These are phyloP conservation scores for Aphelenchoides besseyi DNA, from an alignment of 1,140 invertebrate genomes.

Conservation along the genomic window DNA sequence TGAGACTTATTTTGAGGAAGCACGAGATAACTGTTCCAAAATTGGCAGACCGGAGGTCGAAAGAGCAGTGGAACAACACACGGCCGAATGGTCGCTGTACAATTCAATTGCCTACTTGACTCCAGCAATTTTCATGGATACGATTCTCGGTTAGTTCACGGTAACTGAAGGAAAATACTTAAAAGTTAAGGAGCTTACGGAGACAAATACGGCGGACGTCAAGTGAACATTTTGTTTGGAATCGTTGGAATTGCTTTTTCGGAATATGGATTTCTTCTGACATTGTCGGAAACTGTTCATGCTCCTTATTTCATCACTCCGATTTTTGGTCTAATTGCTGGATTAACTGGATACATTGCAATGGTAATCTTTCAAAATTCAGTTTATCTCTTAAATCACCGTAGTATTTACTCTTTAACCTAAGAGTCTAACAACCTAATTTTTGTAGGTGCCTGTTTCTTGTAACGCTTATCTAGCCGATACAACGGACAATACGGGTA, in stretches of 20 bases:
- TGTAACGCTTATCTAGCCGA: conserved; percentile 52
- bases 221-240: conserved; percentile 42
- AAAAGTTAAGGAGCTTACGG: conserved; percentile 31
- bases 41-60: conserved; percentile 27
- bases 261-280: conserved; percentile 45
- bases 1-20: conserved; percentile 34
- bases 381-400: not conserved
- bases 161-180: too few relatives aligned
- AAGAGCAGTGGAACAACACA: conserved; percentile 30
- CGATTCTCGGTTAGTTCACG: conserved; percentile 36
- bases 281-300: conserved; percentile 27
- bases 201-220: conserved; percentile 41
- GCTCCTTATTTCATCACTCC: conserved; percentile 43
- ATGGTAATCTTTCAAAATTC: conserved; percentile 31
- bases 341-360: conserved; percentile 39
- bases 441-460: conserved; percentile 44
- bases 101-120: conserved; percentile 39
- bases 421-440: too few relatives aligned
- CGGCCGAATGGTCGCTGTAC: conserved; percentile 44
- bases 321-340: conserved; percentile 42
- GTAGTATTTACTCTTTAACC: too few relatives aligned
- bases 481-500: conserved; percentile 34
- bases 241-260: conserved; percentile 40
- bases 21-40: conserved; percentile 28
- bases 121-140: conserved; percentile 42